Base-by-base conservation (phyloP, 2,113 vertebrate genomes). In the Tragulus kanchil region DNA sequence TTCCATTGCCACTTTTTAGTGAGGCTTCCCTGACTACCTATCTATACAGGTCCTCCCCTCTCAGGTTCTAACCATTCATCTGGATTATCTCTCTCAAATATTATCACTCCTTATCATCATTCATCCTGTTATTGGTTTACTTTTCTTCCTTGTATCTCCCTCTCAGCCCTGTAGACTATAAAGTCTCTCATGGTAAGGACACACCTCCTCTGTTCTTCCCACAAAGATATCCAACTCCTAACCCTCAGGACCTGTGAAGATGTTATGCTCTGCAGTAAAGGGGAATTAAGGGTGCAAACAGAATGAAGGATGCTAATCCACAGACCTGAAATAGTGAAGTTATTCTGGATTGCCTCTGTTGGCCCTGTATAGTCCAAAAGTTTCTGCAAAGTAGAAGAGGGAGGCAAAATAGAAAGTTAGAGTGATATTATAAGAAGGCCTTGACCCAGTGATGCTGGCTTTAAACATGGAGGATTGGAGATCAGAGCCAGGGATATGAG, bases 1-100 rank as follows among this genome's bases (percentile, higher is more conserved):
- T 85, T 81, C 36, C n/a, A 1, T 42, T 42, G 59, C 26, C 19
- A 23, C 25, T 54, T 45, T 45, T 23, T 26, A 19, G 16, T 14
- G 58, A 31, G 5, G 8, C 3, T 64, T 0, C 42, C 42, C 11
- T 42, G 17, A 73, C 21, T 31, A 0, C 50, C 58, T 61, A 0
- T 42, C 54, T 36, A 13, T 25, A 19, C 12, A 73, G 31, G 25
- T 13, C 50, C 14, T 77, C 28, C n/a, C 1, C 12, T 85, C 69
- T 73, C 26, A 62, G 28, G 45, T 48, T 67, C n/a, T 90, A 19
- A 73, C 4, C n/a, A 28, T 26, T 73, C 17, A 28, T 82, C 42
- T 48, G 15, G 12, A 31, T 86, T 67, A n/a, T 54, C 65, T 89
- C 2, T 77, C 28, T 19, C 7, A 56, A 3, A 2, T 93, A 10